phyloP scores from a whole-genome alignment of 2,888 invertebrate species.

The Adelognathus sp. region DNA sequence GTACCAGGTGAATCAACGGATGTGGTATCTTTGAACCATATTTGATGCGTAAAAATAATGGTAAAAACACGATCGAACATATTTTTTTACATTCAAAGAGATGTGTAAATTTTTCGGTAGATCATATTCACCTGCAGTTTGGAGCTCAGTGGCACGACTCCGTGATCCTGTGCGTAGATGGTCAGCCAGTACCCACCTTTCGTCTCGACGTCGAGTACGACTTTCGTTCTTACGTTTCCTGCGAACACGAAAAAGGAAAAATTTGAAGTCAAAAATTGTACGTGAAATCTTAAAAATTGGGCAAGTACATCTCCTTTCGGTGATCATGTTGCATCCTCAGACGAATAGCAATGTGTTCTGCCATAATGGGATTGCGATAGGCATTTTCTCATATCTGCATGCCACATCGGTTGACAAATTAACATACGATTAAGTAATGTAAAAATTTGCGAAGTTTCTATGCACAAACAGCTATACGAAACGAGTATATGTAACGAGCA shows the following conservation, averaged over 20 bases:
- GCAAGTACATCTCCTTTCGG: conserved; percentile 6
- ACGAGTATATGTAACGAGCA: no score
- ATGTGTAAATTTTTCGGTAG: conserved; percentile 29
- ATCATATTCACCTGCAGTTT: conserved; percentile 87
- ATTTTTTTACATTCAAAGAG: no score
- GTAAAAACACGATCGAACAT: no score
- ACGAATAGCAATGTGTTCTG: no score
- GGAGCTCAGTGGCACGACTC: conserved; percentile 91
- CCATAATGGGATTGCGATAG: no score
- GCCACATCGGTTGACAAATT: neutral
- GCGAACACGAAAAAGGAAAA: conserved; percentile 65
- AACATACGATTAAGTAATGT: no score
- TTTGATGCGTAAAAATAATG: no score
- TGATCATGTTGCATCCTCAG: neutral
- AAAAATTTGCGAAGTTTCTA: no score
- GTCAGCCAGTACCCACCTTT: conserved; percentile 96
- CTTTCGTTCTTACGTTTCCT: conserved; percentile 93
- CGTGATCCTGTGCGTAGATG: conserved; percentile 95
- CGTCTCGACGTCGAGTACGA: conserved; percentile 94
- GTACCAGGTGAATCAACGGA: no score
- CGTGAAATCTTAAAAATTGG: conserved; percentile 27
- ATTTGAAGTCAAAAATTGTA: conserved; percentile 27
- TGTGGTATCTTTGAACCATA: no score
- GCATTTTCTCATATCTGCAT: neutral
- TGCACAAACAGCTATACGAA: no score